Evolutionary conservation across 2,888 invertebrate species (phyloP), one percentile per base, ranked within the genome.

Genomic region (Acleris sparsana): DNA sequence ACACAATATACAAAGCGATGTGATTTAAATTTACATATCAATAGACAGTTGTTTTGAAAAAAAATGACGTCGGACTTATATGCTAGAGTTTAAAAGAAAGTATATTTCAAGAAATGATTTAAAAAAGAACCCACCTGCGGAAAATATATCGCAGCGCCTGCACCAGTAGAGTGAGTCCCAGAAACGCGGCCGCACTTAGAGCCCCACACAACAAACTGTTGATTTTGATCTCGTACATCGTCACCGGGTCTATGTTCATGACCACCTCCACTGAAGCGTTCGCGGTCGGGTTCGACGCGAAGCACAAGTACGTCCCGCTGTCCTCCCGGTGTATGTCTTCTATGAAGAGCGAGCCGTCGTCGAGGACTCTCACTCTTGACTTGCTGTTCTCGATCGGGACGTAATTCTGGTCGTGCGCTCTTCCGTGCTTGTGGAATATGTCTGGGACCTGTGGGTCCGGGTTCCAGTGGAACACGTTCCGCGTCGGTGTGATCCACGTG

Each of bases 261-360:
- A 95, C 80, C 44, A 98, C 95, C 76, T 95, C 95, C 53, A 95
- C 94, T 2, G 97, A 96, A 39, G 94, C 92, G 83, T 97, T 97
- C 62, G 96, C 96, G 71, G 96, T 93, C 17, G 97, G 95, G 89
- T 98, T 98, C 76, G 96, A 94, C 51, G 97, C 98, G 80, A 95
- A 95, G 83, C 98, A 99, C 69, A 95, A 94, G 89, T 98, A 99
- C 33, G 94, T 91, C 61, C 98, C 98, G 75, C 96, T 96, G 88
- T 98, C 97, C 79, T 95, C 95, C 72, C 96, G 94, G 49, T 95
- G 94, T 67, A 96, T 93, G 72, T 94, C 93, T 65, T 92, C 92
- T 70, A 98, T 95, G 74, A 94, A 94, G 64, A 98, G 89, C 18
- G 96, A 96, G 22, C 98, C 98, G 80, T 97, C 96, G 29, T 95